Evolutionary conservation across 2,888 invertebrate species (phyloP).

Genomic region (Brenthis ino): DNA sequence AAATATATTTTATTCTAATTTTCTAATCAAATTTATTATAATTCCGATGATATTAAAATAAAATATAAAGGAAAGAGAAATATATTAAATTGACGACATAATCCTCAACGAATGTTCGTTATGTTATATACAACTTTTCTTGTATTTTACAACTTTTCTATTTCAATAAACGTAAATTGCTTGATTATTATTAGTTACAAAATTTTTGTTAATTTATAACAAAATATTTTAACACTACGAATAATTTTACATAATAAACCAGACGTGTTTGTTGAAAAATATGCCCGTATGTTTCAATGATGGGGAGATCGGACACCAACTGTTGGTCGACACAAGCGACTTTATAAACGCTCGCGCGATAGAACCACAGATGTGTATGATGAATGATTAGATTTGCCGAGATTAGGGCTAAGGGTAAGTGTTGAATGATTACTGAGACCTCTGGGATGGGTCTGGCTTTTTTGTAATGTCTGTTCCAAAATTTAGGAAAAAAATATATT

Average conservation of each 20-base stretch:
- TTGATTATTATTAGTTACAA: too few relatives aligned
- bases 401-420: conserved; percentile 49
- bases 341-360: conserved; percentile 56
- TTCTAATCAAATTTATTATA: too few relatives aligned
- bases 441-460: conserved; percentile 12
- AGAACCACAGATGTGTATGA: conserved; percentile 65
- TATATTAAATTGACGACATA: too few relatives aligned
- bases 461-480: conserved; percentile 4
- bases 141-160: too few relatives aligned
- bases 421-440: conserved; percentile 37
- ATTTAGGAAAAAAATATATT: background rate
- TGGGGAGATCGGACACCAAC: conserved; percentile 45
- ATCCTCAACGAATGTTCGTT: too few relatives aligned
- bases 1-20: too few relatives aligned
- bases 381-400: conserved; percentile 72
- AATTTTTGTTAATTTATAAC: too few relatives aligned
- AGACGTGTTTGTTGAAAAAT: background rate
- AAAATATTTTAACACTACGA: too few relatives aligned
- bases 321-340: conserved; percentile 67
- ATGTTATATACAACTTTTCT: too few relatives aligned
- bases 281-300: conserved; percentile 29
- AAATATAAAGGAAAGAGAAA: too few relatives aligned
- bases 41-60: too few relatives aligned
- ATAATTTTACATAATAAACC: background rate
- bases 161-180: too few relatives aligned